Evolutionary conservation across 2,797 vertebrate genomes (phyloP).

Genomic region (Gobio occitaniae): DNA sequence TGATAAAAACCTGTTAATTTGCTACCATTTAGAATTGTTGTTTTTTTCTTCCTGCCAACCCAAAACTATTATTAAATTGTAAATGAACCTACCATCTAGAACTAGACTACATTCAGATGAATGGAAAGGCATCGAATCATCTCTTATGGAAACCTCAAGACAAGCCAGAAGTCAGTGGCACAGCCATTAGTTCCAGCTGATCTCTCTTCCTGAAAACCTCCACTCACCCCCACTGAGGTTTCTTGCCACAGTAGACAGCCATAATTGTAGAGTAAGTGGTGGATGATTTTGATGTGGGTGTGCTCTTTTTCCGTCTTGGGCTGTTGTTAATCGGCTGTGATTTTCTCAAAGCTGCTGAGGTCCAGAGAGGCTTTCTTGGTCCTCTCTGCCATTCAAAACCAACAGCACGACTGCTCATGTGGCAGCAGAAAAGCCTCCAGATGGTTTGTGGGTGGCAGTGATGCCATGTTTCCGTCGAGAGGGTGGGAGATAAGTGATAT

Average conservation of each 20-base stretch:
- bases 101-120: not conserved
- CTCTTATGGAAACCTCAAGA: not conserved
- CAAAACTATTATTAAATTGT: not conserved
- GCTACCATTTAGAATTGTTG: not conserved
- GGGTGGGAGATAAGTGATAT: conserved; percentile 35
- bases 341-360: conserved; percentile 61
- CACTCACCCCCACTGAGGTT: not conserved
- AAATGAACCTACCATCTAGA: not conserved
- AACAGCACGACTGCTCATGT: conserved; percentile 8
- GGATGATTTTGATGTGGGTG: conserved; percentile 22
- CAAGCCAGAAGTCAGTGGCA: not conserved
- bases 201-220: not conserved
- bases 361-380: conserved; percentile 45
- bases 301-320: conserved; percentile 23
- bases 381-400: conserved; percentile 57
- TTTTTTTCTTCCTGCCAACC: not conserved
- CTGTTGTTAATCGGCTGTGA: conserved; percentile 55
- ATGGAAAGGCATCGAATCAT: not conserved
- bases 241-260: conserved; percentile 27
- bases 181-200: conserved; percentile 11
- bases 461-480: conserved; percentile 47
- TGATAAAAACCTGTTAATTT: not conserved
- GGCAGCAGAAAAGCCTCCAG: conserved; percentile 53
- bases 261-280: conserved; percentile 49
- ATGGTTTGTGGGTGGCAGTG: conserved; percentile 55